Percentiles rank a stretch among this genome's conserved stretches.
phyloP scores from a whole-genome alignment of 2,113 vertebrate genomes.

The Elaphurus davidianus region DNA sequence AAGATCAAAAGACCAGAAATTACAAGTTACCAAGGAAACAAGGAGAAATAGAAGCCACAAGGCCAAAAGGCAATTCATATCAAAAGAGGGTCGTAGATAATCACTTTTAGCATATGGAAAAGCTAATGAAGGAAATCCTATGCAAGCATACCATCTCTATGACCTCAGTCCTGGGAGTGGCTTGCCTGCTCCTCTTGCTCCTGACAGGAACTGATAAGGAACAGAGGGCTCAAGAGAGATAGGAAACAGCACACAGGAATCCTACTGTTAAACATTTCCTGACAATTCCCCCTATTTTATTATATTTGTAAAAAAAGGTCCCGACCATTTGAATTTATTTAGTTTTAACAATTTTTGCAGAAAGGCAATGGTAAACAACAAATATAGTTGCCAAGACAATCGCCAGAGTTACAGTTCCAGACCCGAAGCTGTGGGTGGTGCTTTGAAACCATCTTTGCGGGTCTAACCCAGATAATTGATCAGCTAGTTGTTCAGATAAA shows the following conservation, averaged over 20 bases:
- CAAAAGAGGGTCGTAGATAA: background rate
- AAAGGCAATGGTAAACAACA: too few species aligned
- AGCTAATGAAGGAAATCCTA: background rate
- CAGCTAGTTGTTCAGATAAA: too few species aligned
- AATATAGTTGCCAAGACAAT: too few species aligned
- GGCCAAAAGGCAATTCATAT: background rate
- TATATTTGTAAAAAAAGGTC: too few species aligned
- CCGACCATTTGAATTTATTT: too few species aligned
- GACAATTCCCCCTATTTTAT: background rate
- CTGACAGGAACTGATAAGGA: background rate
- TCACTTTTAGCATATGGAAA: background rate
- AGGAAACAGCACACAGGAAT: background rate
- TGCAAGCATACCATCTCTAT: background rate
- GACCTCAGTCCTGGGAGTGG: background rate
- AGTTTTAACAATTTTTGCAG: too few species aligned
- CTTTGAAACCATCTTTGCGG: too few species aligned
- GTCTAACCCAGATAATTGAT: too few species aligned
- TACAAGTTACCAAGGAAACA: background rate
- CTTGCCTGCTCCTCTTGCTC: fast-evolving
- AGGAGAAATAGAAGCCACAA: background rate
- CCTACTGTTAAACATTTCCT: background rate
- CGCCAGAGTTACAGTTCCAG: too few species aligned
- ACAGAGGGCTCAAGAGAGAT: background rate
- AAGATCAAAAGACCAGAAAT: background rate
- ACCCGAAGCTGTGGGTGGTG: too few species aligned